phyloP scores from a whole-genome alignment of 2,888 invertebrate species.

The Zygaena filipendulae region DNA sequence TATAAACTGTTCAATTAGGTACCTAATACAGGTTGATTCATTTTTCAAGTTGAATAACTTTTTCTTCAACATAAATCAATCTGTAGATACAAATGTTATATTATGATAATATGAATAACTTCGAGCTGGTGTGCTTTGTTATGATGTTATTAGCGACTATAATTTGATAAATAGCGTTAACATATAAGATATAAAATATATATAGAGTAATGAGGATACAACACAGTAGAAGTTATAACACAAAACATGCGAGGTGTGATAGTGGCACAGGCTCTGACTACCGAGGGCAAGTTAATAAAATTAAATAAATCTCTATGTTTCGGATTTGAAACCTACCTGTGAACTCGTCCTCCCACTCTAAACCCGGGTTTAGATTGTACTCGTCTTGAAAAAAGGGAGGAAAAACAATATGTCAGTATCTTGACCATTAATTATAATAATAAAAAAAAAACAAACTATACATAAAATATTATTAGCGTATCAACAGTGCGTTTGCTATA shows the following conservation, averaged over 20 bases:
- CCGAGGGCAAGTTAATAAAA: constrained; percentile 47
- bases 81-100: too few species aligned
- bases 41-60: background rate
- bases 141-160: constrained; percentile 45
- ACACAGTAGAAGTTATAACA: constrained; percentile 45
- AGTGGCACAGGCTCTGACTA: constrained; percentile 55
- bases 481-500: constrained; percentile 51
- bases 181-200: constrained; percentile 26
- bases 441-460: constrained; percentile 49
- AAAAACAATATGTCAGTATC: constrained; percentile 69
- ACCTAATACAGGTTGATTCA: constrained; percentile 12
- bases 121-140: constrained; percentile 20
- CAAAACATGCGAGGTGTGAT: constrained; percentile 61
- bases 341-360: constrained; percentile 99
- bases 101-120: too few species aligned
- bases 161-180: constrained; percentile 41
- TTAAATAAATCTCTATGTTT: constrained; percentile 52
- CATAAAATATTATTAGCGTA: constrained; percentile 48
- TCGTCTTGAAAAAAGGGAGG: constrained; percentile 91
- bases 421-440: constrained; percentile 42
- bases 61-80: constrained; percentile 15
- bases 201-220: too few species aligned
- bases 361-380: constrained; percentile 99
- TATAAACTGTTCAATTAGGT: too few species aligned
- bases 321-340: constrained; percentile 90